Base-by-base conservation (phyloP, 2,113 vertebrate species). In the Mormyrus iriodes region DNA sequence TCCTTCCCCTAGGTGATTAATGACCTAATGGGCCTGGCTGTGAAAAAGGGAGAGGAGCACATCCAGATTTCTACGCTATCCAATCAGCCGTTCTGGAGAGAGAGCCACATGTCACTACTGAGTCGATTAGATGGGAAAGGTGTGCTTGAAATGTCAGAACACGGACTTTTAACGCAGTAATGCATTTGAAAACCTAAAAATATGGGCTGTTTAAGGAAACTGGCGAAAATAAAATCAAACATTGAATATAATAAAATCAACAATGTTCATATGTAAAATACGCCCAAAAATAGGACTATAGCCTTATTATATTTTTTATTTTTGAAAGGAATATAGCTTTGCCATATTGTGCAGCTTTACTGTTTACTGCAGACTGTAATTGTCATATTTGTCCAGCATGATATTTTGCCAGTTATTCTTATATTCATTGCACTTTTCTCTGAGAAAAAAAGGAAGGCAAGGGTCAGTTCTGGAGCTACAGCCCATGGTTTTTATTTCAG, bases 401-500 rank as follows among this genome's bases (percentile, higher is more conserved):
- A 76, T 73, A 31, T 76, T 76, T 79, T 79, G 35, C 73, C 17
- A 17, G 35, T 9, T 82, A 2, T 79, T 35, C 88, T 24, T 82
- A 44, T 44, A 42, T 9, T n/a, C 21, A 2, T 84, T 55, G 27
- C 27, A 35, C 5, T 53, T 31, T 51, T 39, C 31, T 31, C 48
- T 52, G 21, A 51, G 88, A 24, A 82, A 35, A 39, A 82, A 51
- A n/a, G 10, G 69, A 88, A 88, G 49, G 49, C 39, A 39, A 55
- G 49, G 87, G 13, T 69, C 19, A 82, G 48, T 51, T 93, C 73
- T 76, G 15, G 1, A 76, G 73, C 15, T 6, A 42, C 73, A 42
- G 92, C 90, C 89, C 91, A 92, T 94, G 92, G 88, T 93, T 94
- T 94, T 93, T 93, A 94, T 94, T 94, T 92, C 92, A 93, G 94